These are phyloP conservation scores for Oryzaephilus surinamensis DNA, from an alignment of 1,140 invertebrate genomes.

Conservation along the genomic window DNA sequence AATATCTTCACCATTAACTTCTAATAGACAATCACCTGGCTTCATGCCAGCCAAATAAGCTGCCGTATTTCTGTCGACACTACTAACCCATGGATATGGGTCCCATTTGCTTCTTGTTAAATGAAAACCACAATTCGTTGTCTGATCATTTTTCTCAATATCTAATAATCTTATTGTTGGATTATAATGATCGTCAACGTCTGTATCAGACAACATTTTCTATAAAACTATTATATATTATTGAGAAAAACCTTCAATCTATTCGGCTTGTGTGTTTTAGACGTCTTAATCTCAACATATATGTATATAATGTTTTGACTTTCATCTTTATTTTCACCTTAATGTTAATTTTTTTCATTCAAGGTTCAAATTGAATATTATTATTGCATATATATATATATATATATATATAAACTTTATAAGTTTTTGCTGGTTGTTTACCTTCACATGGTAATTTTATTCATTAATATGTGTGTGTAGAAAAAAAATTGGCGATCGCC, in stretches of 20 bases:
- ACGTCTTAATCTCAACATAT: too few species aligned
- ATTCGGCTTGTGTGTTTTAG: too few species aligned
- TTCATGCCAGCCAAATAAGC: conserved; percentile 40
- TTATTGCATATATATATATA: too few species aligned
- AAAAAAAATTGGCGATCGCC: too few species aligned
- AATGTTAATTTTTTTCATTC: conserved; percentile 26
- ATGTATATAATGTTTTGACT: too few species aligned
- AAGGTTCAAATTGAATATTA: background rate
- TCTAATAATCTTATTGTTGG: conserved; percentile 30
- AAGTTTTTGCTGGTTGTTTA: too few species aligned
- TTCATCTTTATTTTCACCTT: conserved; percentile 27
- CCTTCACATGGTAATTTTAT: too few species aligned
- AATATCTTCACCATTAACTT: conserved; percentile 50
- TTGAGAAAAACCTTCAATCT: too few species aligned
- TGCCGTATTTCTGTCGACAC: conserved; percentile 39
- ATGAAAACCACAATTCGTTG: conserved; percentile 47
- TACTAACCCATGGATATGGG: conserved; percentile 57
- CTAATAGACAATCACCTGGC: conserved; percentile 52
- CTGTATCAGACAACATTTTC: conserved; percentile 24
- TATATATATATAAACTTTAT: too few species aligned
- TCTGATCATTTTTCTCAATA: conserved; percentile 31
- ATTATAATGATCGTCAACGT: conserved; percentile 27
- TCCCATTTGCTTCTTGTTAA: conserved; percentile 57
- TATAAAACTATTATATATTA: too few species aligned
- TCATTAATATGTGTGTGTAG: too few species aligned